Evolutionary conservation across 1,140 invertebrate species (phyloP).

Genomic region (Lethocerus indicus): DNA sequence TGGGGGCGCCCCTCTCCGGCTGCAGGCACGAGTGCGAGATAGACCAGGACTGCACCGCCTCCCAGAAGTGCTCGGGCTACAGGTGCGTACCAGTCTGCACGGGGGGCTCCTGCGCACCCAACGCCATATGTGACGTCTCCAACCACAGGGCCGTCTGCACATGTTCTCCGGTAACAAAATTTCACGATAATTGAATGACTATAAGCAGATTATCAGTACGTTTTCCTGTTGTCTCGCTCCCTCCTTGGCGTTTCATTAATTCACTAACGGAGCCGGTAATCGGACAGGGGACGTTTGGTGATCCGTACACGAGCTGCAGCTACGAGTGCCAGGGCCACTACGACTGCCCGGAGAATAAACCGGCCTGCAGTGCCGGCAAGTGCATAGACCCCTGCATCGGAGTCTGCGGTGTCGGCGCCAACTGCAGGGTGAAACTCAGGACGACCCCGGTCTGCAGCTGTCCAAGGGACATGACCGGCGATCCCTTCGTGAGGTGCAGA

Average conservation of each 20-base stretch:
- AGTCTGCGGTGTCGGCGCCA: slow-evolving; percentile 61
- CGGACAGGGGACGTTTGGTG: slow-evolving; percentile 50
- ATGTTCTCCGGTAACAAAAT: slow-evolving; percentile 47
- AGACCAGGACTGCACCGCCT: slow-evolving; percentile 50
- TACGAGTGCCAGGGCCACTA: slow-evolving; percentile 53
- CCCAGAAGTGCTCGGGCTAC: slow-evolving; percentile 52
- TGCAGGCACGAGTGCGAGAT: slow-evolving; percentile 63
- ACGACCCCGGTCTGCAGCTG: slow-evolving; percentile 69
- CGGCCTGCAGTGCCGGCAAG: slow-evolving; percentile 62
- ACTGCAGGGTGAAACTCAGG: slow-evolving; percentile 53
- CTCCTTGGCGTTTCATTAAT: neutral
- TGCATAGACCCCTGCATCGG: slow-evolving; percentile 66
- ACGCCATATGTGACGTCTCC: slow-evolving; percentile 57
- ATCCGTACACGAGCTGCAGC: slow-evolving; percentile 48
- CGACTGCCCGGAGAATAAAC: slow-evolving; percentile 56
- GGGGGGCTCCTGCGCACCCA: slow-evolving; percentile 50
- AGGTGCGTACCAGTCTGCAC: slow-evolving; percentile 60
- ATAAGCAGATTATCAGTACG: neutral
- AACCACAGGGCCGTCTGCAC: slow-evolving; percentile 64
- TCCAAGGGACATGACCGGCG: slow-evolving; percentile 68
- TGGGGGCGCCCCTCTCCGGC: slow-evolving; percentile 51
- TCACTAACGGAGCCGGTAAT: neutral
- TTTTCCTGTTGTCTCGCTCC: neutral
- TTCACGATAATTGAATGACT: neutral
- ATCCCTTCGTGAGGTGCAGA: slow-evolving; percentile 65